Conservation (phyloP, 2,797 vertebrate genomes). For the Coregonus suidteri region DNA sequence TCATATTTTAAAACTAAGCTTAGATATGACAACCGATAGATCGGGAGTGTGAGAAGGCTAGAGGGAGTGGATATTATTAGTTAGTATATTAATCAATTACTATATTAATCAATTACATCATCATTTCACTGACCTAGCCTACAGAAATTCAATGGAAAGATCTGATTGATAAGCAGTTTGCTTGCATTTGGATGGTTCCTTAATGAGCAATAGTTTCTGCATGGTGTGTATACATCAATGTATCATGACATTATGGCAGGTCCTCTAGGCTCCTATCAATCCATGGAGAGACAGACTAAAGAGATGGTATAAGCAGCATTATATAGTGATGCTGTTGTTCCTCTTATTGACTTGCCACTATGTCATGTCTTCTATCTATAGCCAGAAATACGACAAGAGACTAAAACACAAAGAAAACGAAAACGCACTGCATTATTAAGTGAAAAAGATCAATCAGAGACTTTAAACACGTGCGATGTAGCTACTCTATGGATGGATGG, state of each 20-base stretch:
- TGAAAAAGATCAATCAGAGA: neutral
- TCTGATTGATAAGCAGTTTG: neutral
- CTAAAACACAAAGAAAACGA: neutral
- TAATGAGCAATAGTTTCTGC: neutral
- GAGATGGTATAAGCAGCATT: neutral
- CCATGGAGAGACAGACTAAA: too few species aligned
- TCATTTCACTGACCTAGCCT: neutral
- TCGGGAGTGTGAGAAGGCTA: neutral
- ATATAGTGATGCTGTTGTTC: neutral
- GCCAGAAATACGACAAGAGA: neutral
- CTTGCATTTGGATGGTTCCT: neutral
- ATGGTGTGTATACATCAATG: too few species aligned
- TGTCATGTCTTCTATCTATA: neutral
- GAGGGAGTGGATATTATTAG: neutral
- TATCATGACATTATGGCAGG: too few species aligned
- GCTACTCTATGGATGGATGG: slow-evolving; percentile 18
- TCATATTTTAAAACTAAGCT: slow-evolving; percentile 29
- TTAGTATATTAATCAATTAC: neutral
- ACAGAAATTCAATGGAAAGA: neutral
- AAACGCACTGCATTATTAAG: slow-evolving; percentile 6
- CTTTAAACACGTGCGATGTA: neutral
- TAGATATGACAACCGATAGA: slow-evolving; percentile 5
- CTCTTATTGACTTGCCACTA: neutral
- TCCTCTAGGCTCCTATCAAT: too few species aligned
- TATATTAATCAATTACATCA: neutral